Evolutionary conservation across 2,113 vertebrate genomes (phyloP).

Genomic region (Lepisosteus osseus): DNA sequence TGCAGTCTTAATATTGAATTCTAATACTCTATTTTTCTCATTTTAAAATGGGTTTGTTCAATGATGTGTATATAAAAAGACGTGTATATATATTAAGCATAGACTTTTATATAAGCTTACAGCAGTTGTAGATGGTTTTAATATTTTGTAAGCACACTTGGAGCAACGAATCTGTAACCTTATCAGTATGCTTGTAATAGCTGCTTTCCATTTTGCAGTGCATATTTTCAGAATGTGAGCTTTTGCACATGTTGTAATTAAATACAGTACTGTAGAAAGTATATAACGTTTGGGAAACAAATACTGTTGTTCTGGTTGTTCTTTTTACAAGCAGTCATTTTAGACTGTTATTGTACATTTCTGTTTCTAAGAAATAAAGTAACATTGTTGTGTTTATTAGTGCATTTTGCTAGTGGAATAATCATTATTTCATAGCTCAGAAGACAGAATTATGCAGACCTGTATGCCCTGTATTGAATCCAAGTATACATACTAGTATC

Average conservation of each 20-base stretch:
- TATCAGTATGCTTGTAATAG: background rate
- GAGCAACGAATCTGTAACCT: background rate
- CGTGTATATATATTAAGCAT: background rate
- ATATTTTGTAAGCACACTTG: background rate
- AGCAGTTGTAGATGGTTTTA: background rate
- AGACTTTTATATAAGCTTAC: background rate
- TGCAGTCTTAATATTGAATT: too few relatives aligned
- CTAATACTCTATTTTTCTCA: background rate
- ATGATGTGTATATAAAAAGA: background rate
- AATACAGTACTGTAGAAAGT: background rate
- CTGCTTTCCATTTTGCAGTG: background rate
- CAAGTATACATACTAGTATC: too few relatives aligned
- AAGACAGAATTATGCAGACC: background rate
- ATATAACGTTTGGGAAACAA: background rate
- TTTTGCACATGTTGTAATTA: background rate
- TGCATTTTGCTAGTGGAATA: background rate
- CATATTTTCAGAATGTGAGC: background rate
- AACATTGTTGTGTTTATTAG: background rate
- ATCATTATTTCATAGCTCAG: background rate
- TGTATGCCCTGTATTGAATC: background rate
- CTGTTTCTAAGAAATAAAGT: conserved; percentile 1
- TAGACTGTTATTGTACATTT: background rate
- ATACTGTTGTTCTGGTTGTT: background rate
- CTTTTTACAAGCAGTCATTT: background rate
- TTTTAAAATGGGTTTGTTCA: background rate